A percentile compares a stretch with the other conserved stretches of the same genome.
These are phyloP conservation scores for Tetramorium bicarinatum DNA, from an alignment of 2,888 invertebrate species.

Conservation along the genomic window DNA sequence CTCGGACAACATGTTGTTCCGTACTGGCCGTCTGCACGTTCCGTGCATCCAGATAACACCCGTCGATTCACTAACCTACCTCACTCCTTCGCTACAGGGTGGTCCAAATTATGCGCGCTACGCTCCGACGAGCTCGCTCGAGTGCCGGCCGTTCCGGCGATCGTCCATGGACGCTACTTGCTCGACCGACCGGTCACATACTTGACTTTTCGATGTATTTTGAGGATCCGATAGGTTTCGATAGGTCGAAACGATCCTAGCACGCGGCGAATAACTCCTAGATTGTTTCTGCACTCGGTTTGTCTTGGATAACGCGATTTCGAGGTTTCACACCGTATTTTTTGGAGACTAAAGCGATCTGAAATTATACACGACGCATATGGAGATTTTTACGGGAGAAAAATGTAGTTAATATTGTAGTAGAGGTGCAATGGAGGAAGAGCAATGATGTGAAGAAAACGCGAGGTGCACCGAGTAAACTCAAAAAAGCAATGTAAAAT, in stretches of 20 bases:
- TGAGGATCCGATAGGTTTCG: not conserved
- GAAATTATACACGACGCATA: not conserved
- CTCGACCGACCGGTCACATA: not conserved
- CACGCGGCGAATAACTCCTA: not conserved
- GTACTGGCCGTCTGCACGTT: conserved; percentile 81
- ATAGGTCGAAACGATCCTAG: not conserved
- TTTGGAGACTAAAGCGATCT: not conserved
- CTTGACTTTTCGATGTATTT: not conserved
- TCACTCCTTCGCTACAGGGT: conserved; percentile 79
- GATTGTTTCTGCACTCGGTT: not conserved
- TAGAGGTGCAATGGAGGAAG: too few species aligned
- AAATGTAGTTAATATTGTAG: not conserved
- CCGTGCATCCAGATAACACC: conserved; percentile 83
- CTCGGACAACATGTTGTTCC: conserved; percentile 82
- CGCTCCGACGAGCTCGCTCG: conserved; percentile 15
- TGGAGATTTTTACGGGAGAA: not conserved
- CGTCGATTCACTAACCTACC: conserved; percentile 85
- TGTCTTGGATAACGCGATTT: not conserved
- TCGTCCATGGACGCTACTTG: not conserved
- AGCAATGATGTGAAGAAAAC: not conserved
- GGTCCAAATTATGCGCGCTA: conserved; percentile 75
- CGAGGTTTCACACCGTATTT: not conserved
- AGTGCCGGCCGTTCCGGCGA: not conserved
- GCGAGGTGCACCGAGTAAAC: not conserved
- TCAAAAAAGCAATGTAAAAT: not conserved